A percentile compares a stretch with the other conserved stretches of the same genome.
Conservation (phyloP, 2,888 invertebrate species). For the Parelbella ahira region DNA sequence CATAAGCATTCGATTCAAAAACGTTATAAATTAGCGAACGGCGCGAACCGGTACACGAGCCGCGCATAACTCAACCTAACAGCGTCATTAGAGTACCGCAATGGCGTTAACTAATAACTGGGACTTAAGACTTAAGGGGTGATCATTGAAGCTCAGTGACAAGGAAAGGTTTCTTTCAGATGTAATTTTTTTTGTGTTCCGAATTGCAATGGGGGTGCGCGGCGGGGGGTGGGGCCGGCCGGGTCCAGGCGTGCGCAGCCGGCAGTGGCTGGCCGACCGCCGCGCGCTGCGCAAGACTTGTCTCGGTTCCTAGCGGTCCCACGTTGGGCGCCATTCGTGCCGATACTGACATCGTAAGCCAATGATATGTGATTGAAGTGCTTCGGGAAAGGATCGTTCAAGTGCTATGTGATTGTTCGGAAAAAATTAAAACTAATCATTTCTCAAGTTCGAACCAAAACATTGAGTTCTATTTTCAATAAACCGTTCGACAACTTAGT, state of each 20-base stretch:
- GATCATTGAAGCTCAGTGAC: constrained; percentile 66
- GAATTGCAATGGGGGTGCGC: constrained; percentile 49
- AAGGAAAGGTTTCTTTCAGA: constrained; percentile 67
- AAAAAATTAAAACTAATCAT: constrained; percentile 3
- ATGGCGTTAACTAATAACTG: constrained; percentile 62
- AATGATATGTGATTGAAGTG: constrained; percentile 28
- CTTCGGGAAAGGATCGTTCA: constrained; percentile 33
- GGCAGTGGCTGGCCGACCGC: constrained; percentile 59
- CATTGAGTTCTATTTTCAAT: constrained; percentile 15
- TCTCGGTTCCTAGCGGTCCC: constrained; percentile 39
- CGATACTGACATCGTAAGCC: constrained; percentile 33
- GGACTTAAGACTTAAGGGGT: constrained; percentile 56
- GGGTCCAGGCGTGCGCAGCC: constrained; percentile 74
- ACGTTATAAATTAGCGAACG: constrained; percentile 51
- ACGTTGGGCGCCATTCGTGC: constrained; percentile 61
- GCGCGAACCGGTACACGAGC: constrained; percentile 41
- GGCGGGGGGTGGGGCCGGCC: constrained; percentile 52
- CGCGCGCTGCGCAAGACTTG: constrained; percentile 41
- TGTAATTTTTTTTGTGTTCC: constrained; percentile 60
- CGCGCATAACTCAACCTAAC: constrained; percentile 52
- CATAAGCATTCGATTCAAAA: constrained; percentile 52
- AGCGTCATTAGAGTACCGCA: constrained; percentile 55
- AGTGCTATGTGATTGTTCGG: constrained; percentile 30
- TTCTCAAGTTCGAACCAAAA: constrained; percentile 20
- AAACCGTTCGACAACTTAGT: constrained; percentile 27